These are phyloP conservation scores for Lagria hirta DNA, from an alignment of 2,888 invertebrate genomes.

Conservation along the genomic window DNA sequence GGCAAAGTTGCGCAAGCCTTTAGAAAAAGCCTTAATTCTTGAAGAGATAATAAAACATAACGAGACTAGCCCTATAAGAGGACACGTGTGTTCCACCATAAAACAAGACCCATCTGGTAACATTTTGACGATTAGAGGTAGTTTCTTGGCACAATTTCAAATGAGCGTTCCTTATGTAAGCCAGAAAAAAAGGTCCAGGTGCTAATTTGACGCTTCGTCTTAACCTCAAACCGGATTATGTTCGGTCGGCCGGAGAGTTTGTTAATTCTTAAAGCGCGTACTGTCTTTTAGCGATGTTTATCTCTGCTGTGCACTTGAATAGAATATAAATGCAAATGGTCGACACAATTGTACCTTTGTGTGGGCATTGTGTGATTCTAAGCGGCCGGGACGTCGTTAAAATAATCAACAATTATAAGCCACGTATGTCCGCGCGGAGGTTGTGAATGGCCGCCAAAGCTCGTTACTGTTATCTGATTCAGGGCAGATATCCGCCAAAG, in stretches of 20 bases:
- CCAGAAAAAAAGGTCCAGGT: slow-evolving; percentile 14
- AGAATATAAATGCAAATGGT: slow-evolving; percentile 56
- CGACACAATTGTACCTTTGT: slow-evolving; percentile 54
- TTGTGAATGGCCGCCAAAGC: slow-evolving; percentile 31
- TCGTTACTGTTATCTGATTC: slow-evolving; percentile 48
- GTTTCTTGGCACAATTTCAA: slow-evolving; percentile 30
- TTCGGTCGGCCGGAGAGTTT: slow-evolving; percentile 40
- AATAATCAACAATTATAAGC: slow-evolving; percentile 55
- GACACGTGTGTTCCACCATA: slow-evolving; percentile 46
- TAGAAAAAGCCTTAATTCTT: too few species aligned
- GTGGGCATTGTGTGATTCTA: slow-evolving; percentile 52
- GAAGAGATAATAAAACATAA: slow-evolving; percentile 39
- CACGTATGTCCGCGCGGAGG: slow-evolving; percentile 23
- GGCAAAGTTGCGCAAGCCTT: too few species aligned
- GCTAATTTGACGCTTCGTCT: slow-evolving; percentile 24
- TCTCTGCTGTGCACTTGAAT: slow-evolving; percentile 51
- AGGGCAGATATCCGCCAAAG: too few species aligned
- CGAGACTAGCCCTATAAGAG: slow-evolving; percentile 33
- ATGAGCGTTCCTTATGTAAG: slow-evolving; percentile 14
- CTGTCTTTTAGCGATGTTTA: slow-evolving; percentile 52
- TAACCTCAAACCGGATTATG: slow-evolving; percentile 21
- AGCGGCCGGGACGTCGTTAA: slow-evolving; percentile 49
- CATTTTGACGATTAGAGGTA: slow-evolving; percentile 40
- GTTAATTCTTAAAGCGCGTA: slow-evolving; percentile 52
- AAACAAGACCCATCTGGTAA: slow-evolving; percentile 45